Conservation (phyloP, 2,113 vertebrate species). For the Balaeniceps rex region DNA sequence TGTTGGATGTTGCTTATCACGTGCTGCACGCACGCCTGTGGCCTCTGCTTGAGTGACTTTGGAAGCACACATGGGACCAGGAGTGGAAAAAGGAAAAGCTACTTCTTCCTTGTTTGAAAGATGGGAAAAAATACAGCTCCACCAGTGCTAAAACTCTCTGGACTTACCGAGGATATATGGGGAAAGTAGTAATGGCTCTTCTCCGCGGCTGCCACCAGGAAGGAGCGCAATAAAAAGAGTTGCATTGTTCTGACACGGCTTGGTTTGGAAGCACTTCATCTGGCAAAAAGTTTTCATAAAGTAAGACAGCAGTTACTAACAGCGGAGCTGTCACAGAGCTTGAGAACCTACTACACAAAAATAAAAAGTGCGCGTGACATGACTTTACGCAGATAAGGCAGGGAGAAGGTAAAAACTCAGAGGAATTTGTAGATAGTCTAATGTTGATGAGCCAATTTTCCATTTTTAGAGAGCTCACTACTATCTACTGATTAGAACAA, state of each 20-base stretch:
- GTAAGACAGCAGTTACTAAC: background rate
- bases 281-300: background rate
- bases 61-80: background rate
- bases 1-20: background rate
- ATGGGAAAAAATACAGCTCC: background rate
- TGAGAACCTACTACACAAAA: background rate
- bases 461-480: background rate
- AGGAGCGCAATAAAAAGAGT: background rate
- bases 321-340: background rate
- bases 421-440: background rate
- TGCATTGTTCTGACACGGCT: background rate
- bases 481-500: background rate
- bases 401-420: background rate
- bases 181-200: background rate
- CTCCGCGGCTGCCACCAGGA: background rate
- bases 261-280: background rate
- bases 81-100: background rate
- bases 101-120: background rate
- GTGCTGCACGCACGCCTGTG: accelerated
- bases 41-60: background rate
- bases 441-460: background rate
- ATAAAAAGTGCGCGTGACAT: accelerated
- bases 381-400: background rate
- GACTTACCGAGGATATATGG: background rate
- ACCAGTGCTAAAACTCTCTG: background rate